Percentiles rank a stretch among this genome's conserved stretches.
Conservation (phyloP, 2,113 vertebrate species). For the Zootoca vivipara region DNA sequence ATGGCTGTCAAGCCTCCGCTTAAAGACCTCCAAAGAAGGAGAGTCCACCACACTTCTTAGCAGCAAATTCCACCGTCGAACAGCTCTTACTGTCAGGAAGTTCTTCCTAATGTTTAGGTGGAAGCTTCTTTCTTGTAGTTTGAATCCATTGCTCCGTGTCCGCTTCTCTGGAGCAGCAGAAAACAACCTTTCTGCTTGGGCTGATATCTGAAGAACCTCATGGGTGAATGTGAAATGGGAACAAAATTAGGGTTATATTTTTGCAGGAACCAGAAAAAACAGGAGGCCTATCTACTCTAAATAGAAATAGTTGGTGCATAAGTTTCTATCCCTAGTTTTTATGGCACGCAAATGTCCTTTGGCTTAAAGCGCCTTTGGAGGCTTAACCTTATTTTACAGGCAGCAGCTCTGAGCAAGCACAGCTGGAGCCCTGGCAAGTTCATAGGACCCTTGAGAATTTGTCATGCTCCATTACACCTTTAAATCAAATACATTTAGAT, state of each 20-base stretch:
- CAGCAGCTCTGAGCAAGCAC: constrained; percentile 8
- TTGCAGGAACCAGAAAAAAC: background rate
- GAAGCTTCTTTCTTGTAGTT: too few relatives aligned
- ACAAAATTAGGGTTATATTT: background rate
- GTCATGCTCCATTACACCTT: constrained; percentile 35
- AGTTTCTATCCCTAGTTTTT: fast-evolving
- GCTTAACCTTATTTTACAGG: constrained; percentile 26
- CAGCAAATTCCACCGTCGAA: too few relatives aligned
- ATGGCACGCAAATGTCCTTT: fast-evolving
- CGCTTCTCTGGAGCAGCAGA: too few relatives aligned
- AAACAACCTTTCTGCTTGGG: too few relatives aligned
- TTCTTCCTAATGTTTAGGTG: too few relatives aligned
- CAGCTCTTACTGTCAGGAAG: too few relatives aligned
- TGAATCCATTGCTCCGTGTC: too few relatives aligned
- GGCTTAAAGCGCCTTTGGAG: background rate
- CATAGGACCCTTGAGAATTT: constrained; percentile 18
- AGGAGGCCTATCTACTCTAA: background rate
- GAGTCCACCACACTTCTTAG: too few relatives aligned
- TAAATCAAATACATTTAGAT: constrained; percentile 33
- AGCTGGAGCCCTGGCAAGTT: constrained; percentile 1
- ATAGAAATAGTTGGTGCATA: background rate
- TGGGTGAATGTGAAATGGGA: fast-evolving
- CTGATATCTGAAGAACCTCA: background rate
- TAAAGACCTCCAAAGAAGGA: too few relatives aligned
- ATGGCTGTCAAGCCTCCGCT: too few relatives aligned